Percentiles rank a stretch among this genome's conserved stretches.
phyloP scores from a whole-genome alignment of 2,797 vertebrate species.

The Micromesistius poutassou region DNA sequence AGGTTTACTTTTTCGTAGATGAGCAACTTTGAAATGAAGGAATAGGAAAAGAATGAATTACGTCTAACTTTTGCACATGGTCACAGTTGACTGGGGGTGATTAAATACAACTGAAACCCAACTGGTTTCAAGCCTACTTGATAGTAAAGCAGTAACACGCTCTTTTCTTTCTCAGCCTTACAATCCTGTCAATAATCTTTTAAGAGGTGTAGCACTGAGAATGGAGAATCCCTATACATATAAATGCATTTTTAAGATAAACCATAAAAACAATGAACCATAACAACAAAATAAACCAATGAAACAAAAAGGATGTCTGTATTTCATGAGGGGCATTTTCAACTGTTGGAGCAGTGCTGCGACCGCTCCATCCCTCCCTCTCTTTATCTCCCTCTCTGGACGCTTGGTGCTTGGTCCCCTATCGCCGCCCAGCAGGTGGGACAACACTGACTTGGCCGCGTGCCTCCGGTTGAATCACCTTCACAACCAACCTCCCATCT shows the following conservation, averaged over 20 bases:
- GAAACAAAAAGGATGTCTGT: neutral
- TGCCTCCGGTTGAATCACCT: constrained; percentile 7
- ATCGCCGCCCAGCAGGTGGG: neutral
- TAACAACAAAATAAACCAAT: too few relatives aligned
- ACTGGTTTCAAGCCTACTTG: neutral
- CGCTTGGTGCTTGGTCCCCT: neutral
- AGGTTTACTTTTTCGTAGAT: constrained; percentile 24
- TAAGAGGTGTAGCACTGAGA: neutral
- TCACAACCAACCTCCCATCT: neutral
- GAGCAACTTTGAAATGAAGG: constrained; percentile 58
- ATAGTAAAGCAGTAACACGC: neutral
- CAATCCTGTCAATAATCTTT: neutral
- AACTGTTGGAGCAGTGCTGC: neutral
- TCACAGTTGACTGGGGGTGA: neutral
- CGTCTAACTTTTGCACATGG: neutral
- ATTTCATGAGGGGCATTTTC: neutral
- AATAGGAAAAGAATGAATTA: neutral
- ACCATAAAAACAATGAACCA: neutral
- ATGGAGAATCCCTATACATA: neutral
- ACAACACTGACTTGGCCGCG: neutral
- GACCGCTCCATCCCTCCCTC: neutral
- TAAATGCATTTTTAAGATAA: neutral
- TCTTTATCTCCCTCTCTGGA: neutral
- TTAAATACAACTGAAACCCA: too few relatives aligned
- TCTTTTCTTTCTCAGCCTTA: neutral